Evolutionary conservation across 2,113 vertebrate species (phyloP), one percentile per base, ranked within the genome.

Genomic region (Sinocyclocheilus grahami): DNA sequence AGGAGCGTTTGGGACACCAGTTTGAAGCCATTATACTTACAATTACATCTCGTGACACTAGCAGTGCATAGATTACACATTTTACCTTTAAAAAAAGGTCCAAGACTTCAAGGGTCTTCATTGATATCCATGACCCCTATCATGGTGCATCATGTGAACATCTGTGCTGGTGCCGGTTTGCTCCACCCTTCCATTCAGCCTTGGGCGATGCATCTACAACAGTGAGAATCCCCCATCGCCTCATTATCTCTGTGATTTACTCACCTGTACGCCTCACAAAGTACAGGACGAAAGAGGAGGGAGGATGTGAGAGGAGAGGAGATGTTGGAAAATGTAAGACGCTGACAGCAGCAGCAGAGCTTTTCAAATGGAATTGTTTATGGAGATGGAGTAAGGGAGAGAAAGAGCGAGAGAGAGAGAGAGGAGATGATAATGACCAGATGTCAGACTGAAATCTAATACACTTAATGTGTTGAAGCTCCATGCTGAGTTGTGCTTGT

Each of bases 181-280:
- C 88, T 93, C 89, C 92, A 86, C 88, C 88, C 85, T 46, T 91
- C 89, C 78, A 83, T 86, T 90, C 86, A 90, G 93, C 94, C 92
- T 85, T 77, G 86, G 91, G 93, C 90, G 0, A 86, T 90, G 91
- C 93, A 94, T 92, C 92, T 92, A 92, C 88, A 90, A 89, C 60
- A 80, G 81, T 65, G 55, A 83, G 87, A 91, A 93, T 93, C 93
- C 93, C 93, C 93, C 65, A 63, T 87, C 89, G 93, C 90, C 93
- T 95, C 90, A 89, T 95, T 95, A 95, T 94, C 93, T 94, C 88
- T 60, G 92, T 95, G 93, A 95, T 95, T 94, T 94, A 94, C 94
- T 94, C 92, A 93, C 92, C 93, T 92, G 84, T 89, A 86, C 85
- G 88, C 84, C 85, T 85, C 86, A 91, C 90, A 92, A 88, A 87